Evolutionary conservation across 2,888 invertebrate genomes (phyloP).

Genomic region (Leptinotarsa peninsularis): DNA sequence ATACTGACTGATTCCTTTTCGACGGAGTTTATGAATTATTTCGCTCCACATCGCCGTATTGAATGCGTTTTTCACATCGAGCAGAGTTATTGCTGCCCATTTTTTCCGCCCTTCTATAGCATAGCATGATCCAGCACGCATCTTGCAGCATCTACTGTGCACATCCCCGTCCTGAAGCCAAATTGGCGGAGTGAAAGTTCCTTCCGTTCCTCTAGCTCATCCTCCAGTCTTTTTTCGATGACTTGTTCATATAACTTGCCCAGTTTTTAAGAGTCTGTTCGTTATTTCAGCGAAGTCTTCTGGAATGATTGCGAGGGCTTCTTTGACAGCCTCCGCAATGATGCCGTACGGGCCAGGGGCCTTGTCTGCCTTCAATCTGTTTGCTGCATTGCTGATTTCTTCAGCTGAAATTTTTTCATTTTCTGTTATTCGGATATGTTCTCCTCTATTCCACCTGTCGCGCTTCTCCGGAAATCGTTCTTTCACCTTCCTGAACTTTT

Average conservation of each 20-base stretch:
- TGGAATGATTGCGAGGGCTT: neutral
- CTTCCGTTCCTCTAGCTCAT: too few relatives aligned
- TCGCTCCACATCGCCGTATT: neutral
- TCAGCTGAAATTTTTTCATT: neutral
- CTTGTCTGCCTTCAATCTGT: neutral
- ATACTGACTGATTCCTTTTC: neutral
- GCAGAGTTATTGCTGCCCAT: neutral
- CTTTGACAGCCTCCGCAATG: too few relatives aligned
- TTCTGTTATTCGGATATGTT: neutral
- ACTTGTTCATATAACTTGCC: neutral
- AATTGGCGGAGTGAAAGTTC: neutral
- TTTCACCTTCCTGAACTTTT: neutral
- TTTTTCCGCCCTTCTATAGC: neutral
- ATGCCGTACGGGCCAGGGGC: conserved; percentile 2
- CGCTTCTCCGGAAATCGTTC: neutral
- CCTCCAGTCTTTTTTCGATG: neutral
- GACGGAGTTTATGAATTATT: neutral
- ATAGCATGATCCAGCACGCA: neutral
- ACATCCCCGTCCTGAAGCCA: conserved; percentile 11
- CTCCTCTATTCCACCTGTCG: neutral
- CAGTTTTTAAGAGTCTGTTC: neutral
- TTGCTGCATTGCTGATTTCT: neutral
- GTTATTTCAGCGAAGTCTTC: neutral
- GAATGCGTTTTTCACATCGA: neutral
- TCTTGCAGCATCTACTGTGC: neutral